Evolutionary conservation across 2,888 invertebrate genomes (phyloP).

Genomic region (Melanophora roralis): DNA sequence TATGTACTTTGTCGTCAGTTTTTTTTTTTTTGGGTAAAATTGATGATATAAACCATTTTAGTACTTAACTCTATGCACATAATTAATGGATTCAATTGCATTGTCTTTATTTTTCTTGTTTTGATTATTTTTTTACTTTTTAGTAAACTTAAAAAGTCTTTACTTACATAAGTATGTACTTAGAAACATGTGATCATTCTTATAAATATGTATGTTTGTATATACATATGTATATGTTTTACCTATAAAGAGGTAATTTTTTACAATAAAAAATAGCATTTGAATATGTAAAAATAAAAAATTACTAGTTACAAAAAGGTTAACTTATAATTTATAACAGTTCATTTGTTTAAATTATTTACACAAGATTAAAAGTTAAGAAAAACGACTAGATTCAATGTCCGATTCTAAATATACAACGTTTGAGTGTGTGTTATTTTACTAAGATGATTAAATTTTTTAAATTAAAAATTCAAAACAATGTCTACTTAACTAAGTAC

Average conservation of each 20-base stretch:
- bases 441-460: background rate
- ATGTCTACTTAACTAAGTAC: conserved; percentile 54
- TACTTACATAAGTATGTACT: conserved; percentile 9
- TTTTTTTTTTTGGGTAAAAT: too few species aligned
- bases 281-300: too few species aligned
- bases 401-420: conserved; percentile 25
- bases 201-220: too few species aligned
- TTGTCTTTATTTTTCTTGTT: background rate
- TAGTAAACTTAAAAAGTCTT: conserved; percentile 27
- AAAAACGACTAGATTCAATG: conserved; percentile 57
- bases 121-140: conserved; percentile 20
- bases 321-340: conserved; percentile 37
- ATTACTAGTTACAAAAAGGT: too few species aligned
- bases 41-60: too few species aligned
- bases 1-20: too few species aligned
- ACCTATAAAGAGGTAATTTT: too few species aligned
- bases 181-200: too few species aligned
- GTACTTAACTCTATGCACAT: too few species aligned
- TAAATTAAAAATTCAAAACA: background rate
- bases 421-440: background rate
- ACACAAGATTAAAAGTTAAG: conserved; percentile 38
- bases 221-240: too few species aligned
- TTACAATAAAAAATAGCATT: too few species aligned
- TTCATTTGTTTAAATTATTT: conserved; percentile 46
- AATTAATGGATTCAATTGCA: too few species aligned